Evolutionary conservation across 2,888 invertebrate genomes (phyloP), one percentile per base, ranked within the genome.

Genomic region (Eueremaeus valkanovi): DNA sequence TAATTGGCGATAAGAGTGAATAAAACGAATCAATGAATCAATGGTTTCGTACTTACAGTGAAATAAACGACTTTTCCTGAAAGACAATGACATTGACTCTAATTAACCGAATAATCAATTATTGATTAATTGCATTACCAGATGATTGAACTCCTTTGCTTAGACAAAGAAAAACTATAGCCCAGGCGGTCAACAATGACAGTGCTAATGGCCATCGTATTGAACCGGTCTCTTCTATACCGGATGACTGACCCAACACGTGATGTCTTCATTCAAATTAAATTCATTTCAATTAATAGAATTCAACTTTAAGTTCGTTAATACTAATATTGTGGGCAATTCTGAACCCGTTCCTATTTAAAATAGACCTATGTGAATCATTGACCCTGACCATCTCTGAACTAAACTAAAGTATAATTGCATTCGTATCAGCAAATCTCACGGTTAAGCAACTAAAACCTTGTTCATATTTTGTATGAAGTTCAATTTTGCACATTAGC

Each of bases 121-220:
- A n/a, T n/a, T n/a, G n/a, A 49, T 49, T 2, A 49, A n/a, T n/a
- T 49, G 18, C 18, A n/a, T n/a, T n/a, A 68, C 81, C 81, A 16
- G 79, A 79, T 11, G 80, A 79, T 76, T 80, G 78, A 1, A 81
- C 79, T 18, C 81, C 81, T 75, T 81, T 81, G 76, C 81, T 78
- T 63, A 81, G 76, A 73, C 80, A 80, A 9, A 80, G 73, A 61
- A 79, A 79, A 27, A 80, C 79, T 78, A 91, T 90, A 74, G 88
- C 82, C 92, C 92, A 93, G 75, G 92, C 91, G 74, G 89, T 85
- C 1, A 92, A 85, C 16, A 93, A 86, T 82, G 91, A 91, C 3
- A 88, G 84, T 3, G 90, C 91, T 85, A 93, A 86, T 75, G 89
- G 88, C 84, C 88, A 87, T 73, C 82, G 82, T 33, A 85, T 80